phyloP scores from a whole-genome alignment of 1,140 invertebrate species.

The Drosophila repleta region DNA sequence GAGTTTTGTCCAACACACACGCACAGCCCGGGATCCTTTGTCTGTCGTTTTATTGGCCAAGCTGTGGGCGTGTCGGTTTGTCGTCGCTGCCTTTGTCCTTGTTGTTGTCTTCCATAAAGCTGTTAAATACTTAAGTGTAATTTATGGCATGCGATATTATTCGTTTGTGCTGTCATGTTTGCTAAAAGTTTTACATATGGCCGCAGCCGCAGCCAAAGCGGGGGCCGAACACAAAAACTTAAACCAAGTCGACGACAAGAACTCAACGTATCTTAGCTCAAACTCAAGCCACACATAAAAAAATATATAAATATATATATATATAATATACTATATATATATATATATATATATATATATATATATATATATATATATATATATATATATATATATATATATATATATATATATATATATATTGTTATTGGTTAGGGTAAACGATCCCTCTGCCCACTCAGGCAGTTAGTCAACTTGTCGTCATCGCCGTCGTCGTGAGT shows the following conservation, averaged over 20 bases:
- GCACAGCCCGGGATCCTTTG: neutral
- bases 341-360: no score
- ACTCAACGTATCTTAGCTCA: conserved; percentile 30
- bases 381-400: no score
- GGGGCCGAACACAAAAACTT: conserved; percentile 45
- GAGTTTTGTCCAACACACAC: conserved; percentile 13
- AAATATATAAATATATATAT: no score
- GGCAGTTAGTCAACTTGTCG: conserved; percentile 58
- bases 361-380: no score
- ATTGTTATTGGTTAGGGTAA: neutral
- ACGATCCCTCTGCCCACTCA: conserved; percentile 18
- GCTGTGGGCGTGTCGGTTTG: conserved; percentile 51
- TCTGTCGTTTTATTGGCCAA: no score
- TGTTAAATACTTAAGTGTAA: conserved; percentile 81
- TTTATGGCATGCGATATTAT: conserved; percentile 81
- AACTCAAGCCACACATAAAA: conserved; percentile 21
- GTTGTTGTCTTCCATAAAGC: conserved; percentile 53
- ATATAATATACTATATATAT: no score
- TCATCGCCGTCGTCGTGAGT: conserved; percentile 21
- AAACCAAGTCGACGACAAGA: conserved; percentile 27
- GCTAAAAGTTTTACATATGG: conserved; percentile 74
- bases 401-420: neutral
- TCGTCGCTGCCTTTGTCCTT: conserved; percentile 47
- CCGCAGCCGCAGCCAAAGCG: conserved; percentile 40
- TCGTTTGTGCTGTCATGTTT: conserved; percentile 74